Evolutionary conservation across 2,888 invertebrate genomes (phyloP).

Genomic region (Agrenia bidenticulata): DNA sequence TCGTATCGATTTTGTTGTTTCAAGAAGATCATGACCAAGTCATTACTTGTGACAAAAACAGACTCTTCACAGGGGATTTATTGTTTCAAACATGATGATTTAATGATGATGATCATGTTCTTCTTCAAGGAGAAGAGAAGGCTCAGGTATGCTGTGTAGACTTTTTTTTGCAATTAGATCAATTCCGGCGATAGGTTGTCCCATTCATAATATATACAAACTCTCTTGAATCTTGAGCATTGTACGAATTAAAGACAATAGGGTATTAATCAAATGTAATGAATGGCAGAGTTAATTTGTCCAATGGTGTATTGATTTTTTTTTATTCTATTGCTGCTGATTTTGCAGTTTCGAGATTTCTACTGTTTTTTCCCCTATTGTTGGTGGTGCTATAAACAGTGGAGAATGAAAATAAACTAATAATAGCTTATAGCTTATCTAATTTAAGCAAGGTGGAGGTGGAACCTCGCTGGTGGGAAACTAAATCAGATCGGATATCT

Average conservation of each 20-base stretch:
- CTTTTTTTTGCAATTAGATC: slow-evolving; percentile 8
- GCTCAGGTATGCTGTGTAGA: too few species aligned
- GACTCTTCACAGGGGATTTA: slow-evolving; percentile 9
- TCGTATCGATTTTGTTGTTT: slow-evolving; percentile 1
- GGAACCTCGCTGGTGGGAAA: slow-evolving; percentile 11
- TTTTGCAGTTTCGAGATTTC: slow-evolving; percentile 1
- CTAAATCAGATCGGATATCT: too few species aligned
- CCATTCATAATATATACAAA: too few species aligned
- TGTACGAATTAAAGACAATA: slow-evolving; percentile 20
- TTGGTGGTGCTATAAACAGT: too few species aligned
- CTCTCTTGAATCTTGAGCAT: too few species aligned
- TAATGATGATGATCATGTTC: too few species aligned
- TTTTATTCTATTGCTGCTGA: background rate
- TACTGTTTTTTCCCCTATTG: too few species aligned
- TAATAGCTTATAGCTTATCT: too few species aligned
- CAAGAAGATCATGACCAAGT: slow-evolving; percentile 15
- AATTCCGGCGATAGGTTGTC: background rate
- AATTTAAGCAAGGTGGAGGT: too few species aligned
- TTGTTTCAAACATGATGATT: slow-evolving; percentile 7
- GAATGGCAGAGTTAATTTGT: slow-evolving; percentile 23
- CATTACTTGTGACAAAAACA: slow-evolving; percentile 1
- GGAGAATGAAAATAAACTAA: too few species aligned
- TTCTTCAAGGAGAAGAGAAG: too few species aligned
- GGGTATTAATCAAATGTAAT: slow-evolving; percentile 31
- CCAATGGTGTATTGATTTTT: slow-evolving; percentile 13